Percentiles rank a stretch among this genome's conserved stretches.
Conservation (phyloP, 2,888 invertebrate genomes). For the Acleris holmiana region DNA sequence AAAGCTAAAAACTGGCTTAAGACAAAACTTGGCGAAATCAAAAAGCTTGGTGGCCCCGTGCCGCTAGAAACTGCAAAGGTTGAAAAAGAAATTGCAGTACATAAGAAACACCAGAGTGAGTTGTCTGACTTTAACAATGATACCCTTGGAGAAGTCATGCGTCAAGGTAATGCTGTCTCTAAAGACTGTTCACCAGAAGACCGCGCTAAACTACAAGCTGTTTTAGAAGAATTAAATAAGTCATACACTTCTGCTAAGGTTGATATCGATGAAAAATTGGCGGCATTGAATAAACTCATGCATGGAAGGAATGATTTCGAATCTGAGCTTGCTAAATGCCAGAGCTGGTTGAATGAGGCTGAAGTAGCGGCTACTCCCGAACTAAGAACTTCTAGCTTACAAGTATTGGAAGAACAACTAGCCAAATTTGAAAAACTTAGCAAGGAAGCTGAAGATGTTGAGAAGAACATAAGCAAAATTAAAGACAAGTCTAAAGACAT, state of each 20-base stretch:
- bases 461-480: conserved; percentile 89
- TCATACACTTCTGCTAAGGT: conserved; percentile 89
- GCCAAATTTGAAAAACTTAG: conserved; percentile 92
- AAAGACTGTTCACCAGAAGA: conserved; percentile 92
- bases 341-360: conserved; percentile 95
- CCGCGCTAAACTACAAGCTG: conserved; percentile 85
- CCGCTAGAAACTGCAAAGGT: conserved; percentile 92
- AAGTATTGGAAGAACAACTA: conserved; percentile 93
- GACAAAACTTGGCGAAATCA: conserved; percentile 89
- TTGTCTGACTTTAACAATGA: conserved; percentile 91
- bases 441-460: conserved; percentile 89
- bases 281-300: conserved; percentile 88
- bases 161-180: conserved; percentile 90
- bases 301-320: conserved; percentile 93
- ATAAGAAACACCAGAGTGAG: conserved; percentile 90
- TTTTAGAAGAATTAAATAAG: conserved; percentile 87
- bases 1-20: conserved; percentile 93
- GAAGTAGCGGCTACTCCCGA: conserved; percentile 94
- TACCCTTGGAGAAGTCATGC: conserved; percentile 89
- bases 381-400: conserved; percentile 90
- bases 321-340: conserved; percentile 90
- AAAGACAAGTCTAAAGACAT: conserved; percentile 92
- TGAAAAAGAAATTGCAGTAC: conserved; percentile 91
- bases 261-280: conserved; percentile 89
- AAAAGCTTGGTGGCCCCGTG: conserved; percentile 89